A percentile compares a stretch with the other conserved stretches of the same genome.
Evolutionary conservation across 2,113 vertebrate genomes (phyloP).

Genomic region (Dascyllus trimaculatus): DNA sequence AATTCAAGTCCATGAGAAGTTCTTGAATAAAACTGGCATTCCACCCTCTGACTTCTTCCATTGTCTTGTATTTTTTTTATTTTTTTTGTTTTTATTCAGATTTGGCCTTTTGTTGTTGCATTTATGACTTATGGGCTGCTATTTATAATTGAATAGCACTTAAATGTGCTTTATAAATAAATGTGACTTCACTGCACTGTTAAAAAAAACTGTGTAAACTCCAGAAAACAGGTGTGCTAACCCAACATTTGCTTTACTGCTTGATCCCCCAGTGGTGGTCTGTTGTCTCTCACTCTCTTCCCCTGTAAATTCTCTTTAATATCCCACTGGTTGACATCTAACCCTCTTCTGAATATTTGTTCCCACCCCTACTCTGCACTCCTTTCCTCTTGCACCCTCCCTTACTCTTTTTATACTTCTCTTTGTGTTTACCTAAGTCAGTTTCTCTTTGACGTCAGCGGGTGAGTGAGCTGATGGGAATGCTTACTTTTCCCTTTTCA

Average conservation of each 20-base stretch:
- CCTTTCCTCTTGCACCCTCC: not conserved
- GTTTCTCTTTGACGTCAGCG: slow-evolving; percentile 75
- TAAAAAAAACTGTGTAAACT: slow-evolving; percentile 16
- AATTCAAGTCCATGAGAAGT: not conserved
- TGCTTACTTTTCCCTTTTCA: slow-evolving; percentile 32
- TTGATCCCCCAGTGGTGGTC: not conserved
- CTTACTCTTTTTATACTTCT: not conserved
- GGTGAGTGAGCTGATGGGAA: slow-evolving; percentile 33
- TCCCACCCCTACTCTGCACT: not conserved
- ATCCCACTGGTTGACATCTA: not conserved
- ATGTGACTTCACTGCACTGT: not conserved
- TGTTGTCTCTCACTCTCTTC: not conserved
- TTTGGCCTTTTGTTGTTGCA: too few species aligned
- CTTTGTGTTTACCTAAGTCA: slow-evolving; percentile 47
- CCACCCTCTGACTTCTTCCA: too few species aligned
- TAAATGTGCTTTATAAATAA: too few species aligned
- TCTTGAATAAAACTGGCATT: not conserved
- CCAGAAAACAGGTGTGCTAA: slow-evolving; percentile 30
- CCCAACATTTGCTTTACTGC: slow-evolving; percentile 3
- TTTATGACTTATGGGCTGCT: too few species aligned
- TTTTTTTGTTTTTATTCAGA: not conserved
- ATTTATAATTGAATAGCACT: too few species aligned
- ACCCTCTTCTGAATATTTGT: not conserved
- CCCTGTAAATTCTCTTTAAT: slow-evolving; percentile 2
- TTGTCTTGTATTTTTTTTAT: too few species aligned